Conservation (phyloP, 2,797 vertebrate genomes). For the Sciaenops ocellatus region DNA sequence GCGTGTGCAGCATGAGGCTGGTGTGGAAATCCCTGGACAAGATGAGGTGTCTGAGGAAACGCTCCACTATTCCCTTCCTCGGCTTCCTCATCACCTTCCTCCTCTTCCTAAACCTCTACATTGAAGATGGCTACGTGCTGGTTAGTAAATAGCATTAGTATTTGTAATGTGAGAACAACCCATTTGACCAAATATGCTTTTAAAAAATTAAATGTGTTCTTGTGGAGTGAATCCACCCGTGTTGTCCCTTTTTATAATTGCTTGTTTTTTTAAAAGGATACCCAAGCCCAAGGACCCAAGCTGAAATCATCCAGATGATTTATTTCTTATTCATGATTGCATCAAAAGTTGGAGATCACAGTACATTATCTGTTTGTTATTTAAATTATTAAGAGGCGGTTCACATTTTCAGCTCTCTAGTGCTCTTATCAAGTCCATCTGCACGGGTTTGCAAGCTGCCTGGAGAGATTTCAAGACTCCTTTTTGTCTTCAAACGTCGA, state of each 20-base stretch:
- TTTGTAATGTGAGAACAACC: conserved; percentile 11
- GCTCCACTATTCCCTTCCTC: conserved; percentile 94
- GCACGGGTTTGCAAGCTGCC: conserved; percentile 43
- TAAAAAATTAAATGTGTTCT: conserved; percentile 20
- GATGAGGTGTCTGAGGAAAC: conserved; percentile 98
- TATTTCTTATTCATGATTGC: conserved; percentile 77
- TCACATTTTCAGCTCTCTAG: conserved; percentile 48
- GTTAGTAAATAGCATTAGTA: conserved; percentile 81
- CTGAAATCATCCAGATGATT: conserved; percentile 58
- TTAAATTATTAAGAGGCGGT: conserved; percentile 76
- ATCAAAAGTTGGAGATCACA: conserved; percentile 72
- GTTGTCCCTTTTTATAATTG: conserved; percentile 46
- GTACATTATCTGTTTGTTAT: conserved; percentile 75
- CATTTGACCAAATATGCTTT: conserved; percentile 14
- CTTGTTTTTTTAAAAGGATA: conserved; percentile 58
- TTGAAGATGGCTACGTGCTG: conserved; percentile 96
- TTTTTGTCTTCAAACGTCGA: conserved; percentile 37
- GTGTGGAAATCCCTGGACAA: conserved; percentile 93
- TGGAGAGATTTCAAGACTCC: conserved; percentile 29
- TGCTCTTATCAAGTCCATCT: conserved; percentile 52
- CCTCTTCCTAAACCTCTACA: conserved; percentile 97
- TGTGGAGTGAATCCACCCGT: not conserved
- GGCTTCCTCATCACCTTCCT: conserved; percentile 95
- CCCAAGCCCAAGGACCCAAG: conserved; percentile 48
- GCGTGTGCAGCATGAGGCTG: conserved; percentile 84